Base-by-base conservation (phyloP, 2,113 vertebrate species). In the Abramis brama region DNA sequence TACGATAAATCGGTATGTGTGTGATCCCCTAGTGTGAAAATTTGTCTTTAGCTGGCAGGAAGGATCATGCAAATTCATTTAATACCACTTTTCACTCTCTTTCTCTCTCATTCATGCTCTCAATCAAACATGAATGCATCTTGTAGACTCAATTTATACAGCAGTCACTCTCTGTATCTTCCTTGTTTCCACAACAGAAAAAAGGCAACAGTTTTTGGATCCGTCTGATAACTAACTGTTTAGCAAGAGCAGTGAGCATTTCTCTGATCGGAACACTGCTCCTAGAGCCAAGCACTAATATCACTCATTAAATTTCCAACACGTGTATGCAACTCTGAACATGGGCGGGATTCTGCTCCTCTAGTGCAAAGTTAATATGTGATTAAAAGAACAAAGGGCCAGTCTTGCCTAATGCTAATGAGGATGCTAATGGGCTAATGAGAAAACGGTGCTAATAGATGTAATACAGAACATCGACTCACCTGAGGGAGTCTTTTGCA, bases 301-400 rank as follows among this genome's bases (percentile, higher is more conserved):
- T 52, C 7, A n/a, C 19, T 50, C 12, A 4, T 70, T 52, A 52
- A 57, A 23, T 57, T 15, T 79, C 10, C 52, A 59, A 59, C 17
- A 6, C 21, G 3, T 57, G 9, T 79, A 0, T 59, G 25, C 66
- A 68, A 21, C 15, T 23, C 9, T 79, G 76, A 86, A 78, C 81
- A 80, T 79, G 59, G 79, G 73, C 50, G 39, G 59, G 77, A 81
- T 15, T 52, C 70, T 76, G 39, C 75, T 76, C 78, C 78, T 88
- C 47, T 85, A 30, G 68, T 83, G 82, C 73, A 33, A 84, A 79
- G 82, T 88, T 82, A 88, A 87, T 64, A 80, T 88, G 85, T 85
- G 81, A 90, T 90, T 86, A 90, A 68, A 79, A 86, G 73, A 90
- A 88, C 87, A 90, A 87, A 86, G 79, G 85, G 81, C 57, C 62